These are phyloP conservation scores for Panagrolaimus sp. DNA, from an alignment of 1,140 invertebrate species.

Conservation along the genomic window DNA sequence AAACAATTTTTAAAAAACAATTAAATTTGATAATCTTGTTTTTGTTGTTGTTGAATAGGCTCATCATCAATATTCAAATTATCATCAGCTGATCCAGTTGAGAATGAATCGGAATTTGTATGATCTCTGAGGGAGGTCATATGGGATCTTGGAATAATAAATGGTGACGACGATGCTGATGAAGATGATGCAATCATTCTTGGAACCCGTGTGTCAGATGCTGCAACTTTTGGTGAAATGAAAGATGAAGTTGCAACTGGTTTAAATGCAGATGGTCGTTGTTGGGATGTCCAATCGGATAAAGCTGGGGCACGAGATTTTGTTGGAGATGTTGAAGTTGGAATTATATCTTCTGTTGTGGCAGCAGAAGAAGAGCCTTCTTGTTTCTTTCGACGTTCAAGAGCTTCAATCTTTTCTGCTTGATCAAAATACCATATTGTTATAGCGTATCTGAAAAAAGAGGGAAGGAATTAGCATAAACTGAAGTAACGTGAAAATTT, in stretches of 20 bases:
- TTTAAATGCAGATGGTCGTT: not conserved
- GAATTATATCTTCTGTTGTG: not conserved
- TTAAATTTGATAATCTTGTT: conserved; percentile 11
- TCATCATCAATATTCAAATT: not conserved
- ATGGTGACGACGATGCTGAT: not conserved
- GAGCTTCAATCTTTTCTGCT: conserved; percentile 32
- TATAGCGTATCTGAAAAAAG: conserved; percentile 46
- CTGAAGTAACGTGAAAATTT: too few relatives aligned
- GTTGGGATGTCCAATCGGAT: not conserved
- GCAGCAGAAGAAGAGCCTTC: conserved; percentile 1
- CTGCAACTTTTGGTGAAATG: too few relatives aligned
- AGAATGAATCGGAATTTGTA: conserved; percentile 1
- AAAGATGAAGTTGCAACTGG: too few relatives aligned
- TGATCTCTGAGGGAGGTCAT: not conserved
- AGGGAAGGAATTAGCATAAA: conserved; percentile 6
- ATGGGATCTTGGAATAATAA: not conserved
- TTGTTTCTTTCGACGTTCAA: conserved; percentile 17
- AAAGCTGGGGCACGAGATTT: not conserved
- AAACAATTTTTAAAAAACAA: too few relatives aligned
- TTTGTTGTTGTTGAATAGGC: not conserved
- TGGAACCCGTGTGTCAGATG: too few relatives aligned
- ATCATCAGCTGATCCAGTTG: not conserved
- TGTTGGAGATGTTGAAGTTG: not conserved
- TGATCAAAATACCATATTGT: conserved; percentile 55
- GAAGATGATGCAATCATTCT: not conserved